Conservation (phyloP, 1,140 invertebrate genomes). For the Pseudomyrmex sp. region DNA sequence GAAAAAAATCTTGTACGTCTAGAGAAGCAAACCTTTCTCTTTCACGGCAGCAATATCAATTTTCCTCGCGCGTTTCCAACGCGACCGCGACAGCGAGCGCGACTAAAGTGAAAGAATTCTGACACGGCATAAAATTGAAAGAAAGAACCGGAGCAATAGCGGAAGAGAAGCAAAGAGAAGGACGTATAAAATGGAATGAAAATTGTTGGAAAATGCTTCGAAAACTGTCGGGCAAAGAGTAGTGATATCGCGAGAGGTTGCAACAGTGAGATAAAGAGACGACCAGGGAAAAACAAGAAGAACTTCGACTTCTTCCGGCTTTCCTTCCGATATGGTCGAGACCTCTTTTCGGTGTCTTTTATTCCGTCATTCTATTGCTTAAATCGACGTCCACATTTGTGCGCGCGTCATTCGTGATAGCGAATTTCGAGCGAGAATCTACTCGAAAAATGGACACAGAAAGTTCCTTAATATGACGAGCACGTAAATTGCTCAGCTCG, state of each 20-base stretch:
- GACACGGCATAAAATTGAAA: conserved; percentile 47
- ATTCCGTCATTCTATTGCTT: conserved; percentile 16
- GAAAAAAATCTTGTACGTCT: conserved; percentile 25
- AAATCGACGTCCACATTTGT: conserved; percentile 1
- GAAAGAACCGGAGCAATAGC: background rate
- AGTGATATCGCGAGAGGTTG: conserved; percentile 35
- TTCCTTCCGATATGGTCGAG: background rate
- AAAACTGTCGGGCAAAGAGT: conserved; percentile 14
- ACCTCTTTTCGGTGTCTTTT: background rate
- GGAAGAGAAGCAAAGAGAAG: background rate
- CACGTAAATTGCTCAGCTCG: background rate
- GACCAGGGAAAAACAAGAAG: conserved; percentile 11
- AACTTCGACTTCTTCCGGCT: conserved; percentile 22
- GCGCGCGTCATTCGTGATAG: background rate
- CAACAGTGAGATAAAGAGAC: conserved; percentile 9
- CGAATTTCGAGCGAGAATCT: conserved; percentile 8
- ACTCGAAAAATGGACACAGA: background rate
- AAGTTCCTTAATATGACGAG: background rate
- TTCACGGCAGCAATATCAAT: conserved; percentile 46
- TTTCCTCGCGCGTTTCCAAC: conserved; percentile 30
- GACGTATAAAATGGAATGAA: conserved; percentile 46
- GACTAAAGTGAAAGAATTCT: conserved; percentile 50
- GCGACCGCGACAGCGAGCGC: conserved; percentile 33
- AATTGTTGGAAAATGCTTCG: conserved; percentile 50
- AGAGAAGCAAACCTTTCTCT: conserved; percentile 13